phyloP scores from a whole-genome alignment of 2,797 vertebrate genomes.

The Kryptolebias ocellatus region DNA sequence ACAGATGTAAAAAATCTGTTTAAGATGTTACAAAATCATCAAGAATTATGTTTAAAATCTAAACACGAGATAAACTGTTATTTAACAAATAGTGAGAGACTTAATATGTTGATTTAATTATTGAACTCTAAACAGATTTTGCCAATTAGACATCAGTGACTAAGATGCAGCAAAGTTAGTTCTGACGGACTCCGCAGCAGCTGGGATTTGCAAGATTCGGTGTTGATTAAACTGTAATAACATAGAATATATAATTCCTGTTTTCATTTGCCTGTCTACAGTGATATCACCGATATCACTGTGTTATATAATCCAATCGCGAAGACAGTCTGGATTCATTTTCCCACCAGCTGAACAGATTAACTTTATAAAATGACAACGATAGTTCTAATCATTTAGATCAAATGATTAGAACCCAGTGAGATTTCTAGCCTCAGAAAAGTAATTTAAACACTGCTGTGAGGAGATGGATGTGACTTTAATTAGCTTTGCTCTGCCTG shows the following conservation, averaged over 20 bases:
- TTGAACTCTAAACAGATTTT: constrained; percentile 18
- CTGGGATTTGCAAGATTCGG: neutral
- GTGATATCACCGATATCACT: neutral
- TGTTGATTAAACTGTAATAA: neutral
- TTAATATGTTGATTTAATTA: neutral
- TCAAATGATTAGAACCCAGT: constrained; percentile 4
- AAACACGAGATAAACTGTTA: neutral
- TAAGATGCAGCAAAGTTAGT: neutral
- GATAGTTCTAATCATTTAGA: neutral
- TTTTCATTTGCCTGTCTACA: constrained; percentile 2
- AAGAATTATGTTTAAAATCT: neutral
- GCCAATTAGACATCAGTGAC: constrained; percentile 9
- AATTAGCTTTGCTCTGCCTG: constrained; percentile 28
- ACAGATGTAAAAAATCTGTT: neutral
- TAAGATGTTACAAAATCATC: too few relatives aligned
- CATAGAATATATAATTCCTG: neutral
- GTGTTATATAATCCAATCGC: constrained; percentile 12
- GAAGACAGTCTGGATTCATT: neutral
- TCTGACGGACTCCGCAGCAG: neutral
- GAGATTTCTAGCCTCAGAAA: constrained; percentile 4
- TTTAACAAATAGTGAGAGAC: neutral
- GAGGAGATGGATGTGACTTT: constrained; percentile 8
- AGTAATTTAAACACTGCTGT: constrained; percentile 3
- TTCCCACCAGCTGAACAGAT: neutral
- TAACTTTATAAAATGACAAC: neutral